Conservation (phyloP, 2,888 invertebrate genomes). For the Gonocerus acuteangulatus region DNA sequence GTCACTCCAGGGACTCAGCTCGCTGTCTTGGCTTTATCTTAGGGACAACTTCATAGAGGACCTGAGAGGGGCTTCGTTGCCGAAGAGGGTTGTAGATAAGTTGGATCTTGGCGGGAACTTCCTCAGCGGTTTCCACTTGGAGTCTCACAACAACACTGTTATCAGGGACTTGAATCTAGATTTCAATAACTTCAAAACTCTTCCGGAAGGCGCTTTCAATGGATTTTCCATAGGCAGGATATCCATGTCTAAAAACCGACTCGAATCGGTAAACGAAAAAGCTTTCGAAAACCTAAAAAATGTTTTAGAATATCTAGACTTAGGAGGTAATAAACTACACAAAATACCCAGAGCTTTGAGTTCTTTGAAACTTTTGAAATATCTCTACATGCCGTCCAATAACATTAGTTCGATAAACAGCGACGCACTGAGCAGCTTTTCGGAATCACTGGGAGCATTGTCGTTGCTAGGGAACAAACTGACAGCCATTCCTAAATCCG, state of each 20-base stretch:
- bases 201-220: conserved; percentile 43
- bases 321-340: conserved; percentile 69
- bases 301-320: conserved; percentile 71
- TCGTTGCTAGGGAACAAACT: conserved; percentile 76
- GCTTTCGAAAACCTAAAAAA: conserved; percentile 67
- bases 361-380: conserved; percentile 60
- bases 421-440: conserved; percentile 53
- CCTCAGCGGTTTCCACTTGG: conserved; percentile 55
- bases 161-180: conserved; percentile 46
- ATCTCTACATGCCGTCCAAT: conserved; percentile 77
- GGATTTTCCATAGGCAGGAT: conserved; percentile 62
- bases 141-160: conserved; percentile 42
- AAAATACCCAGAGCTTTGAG: conserved; percentile 63
- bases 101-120: conserved; percentile 79
- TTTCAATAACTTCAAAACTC: conserved; percentile 43
- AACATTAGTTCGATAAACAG: conserved; percentile 55
- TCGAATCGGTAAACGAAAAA: conserved; percentile 59
- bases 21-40: conserved; percentile 62
- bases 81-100: conserved; percentile 64
- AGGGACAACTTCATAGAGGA: conserved; percentile 56
- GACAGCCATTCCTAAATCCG: conserved; percentile 59
- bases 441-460: conserved; percentile 62
- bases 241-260: conserved; percentile 69
- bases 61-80: conserved; percentile 50
- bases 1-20: conserved; percentile 52